A percentile compares a stretch with the other conserved stretches of the same genome.
Evolutionary conservation across 92 coral and sea anemone genomes (phyloP).

Genomic region (Muricea muricata): DNA sequence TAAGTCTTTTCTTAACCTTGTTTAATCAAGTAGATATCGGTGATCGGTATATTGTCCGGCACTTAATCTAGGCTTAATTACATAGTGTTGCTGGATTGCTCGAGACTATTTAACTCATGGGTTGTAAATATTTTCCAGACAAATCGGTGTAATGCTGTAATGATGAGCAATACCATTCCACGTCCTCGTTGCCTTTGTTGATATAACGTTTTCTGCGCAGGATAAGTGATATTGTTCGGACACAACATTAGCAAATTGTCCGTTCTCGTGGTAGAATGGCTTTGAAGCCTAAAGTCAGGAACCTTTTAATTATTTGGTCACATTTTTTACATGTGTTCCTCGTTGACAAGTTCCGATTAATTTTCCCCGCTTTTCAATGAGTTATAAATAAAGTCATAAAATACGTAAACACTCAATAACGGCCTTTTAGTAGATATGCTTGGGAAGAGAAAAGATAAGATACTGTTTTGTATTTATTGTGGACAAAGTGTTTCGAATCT

Average conservation of each 20-base stretch:
- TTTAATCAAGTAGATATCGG: background rate
- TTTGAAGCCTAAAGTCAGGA: background rate
- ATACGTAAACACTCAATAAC: background rate
- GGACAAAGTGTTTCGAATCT: background rate
- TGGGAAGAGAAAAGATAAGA: background rate
- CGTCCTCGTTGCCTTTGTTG: too few relatives aligned
- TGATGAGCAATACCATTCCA: background rate
- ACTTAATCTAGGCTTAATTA: background rate
- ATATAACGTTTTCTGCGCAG: background rate
- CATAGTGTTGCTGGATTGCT: background rate
- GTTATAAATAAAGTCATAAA: background rate
- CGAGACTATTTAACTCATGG: background rate
- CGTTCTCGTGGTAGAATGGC: background rate
- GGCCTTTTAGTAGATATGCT: background rate
- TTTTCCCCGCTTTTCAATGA: background rate
- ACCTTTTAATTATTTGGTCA: background rate
- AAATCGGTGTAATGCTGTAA: background rate
- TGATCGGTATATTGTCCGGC: background rate
- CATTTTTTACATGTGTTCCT: background rate
- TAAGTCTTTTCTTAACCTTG: background rate
- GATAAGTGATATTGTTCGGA: too few relatives aligned
- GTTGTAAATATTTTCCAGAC: background rate
- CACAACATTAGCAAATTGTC: background rate
- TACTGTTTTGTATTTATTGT: background rate
- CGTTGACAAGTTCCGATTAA: background rate